Base-by-base conservation (phyloP, 2,113 vertebrate species). In the Atractosteus spatula region DNA sequence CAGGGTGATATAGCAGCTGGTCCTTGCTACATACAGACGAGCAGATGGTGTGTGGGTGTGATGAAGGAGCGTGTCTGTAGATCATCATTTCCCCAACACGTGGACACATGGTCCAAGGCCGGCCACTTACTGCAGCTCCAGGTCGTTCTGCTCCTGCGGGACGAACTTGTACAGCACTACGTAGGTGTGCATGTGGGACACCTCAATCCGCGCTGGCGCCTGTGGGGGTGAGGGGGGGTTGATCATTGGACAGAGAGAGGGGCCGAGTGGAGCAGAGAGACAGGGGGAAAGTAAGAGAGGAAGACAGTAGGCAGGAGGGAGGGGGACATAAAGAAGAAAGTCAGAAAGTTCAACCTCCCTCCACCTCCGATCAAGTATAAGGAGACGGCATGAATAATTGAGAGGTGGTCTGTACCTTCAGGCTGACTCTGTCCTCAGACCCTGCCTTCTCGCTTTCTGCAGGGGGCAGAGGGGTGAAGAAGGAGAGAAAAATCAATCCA, bases 91-190 rank as follows among this genome's bases (percentile, higher is more conserved):
- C 45, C 57, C 59, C 66, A 55, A 13, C 7, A 59, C 4, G 14
- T 29, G 43, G 41, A 29, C 68, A 70, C 67, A 70, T 70, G 73
- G 68, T 65, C 13, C 70, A 72, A 54, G 12, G 69, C 54, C 7
- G 66, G 63, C 71, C 70, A 92, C 95, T 96, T 81, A 97, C 96
- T 94, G 93, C 55, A 97, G 84, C 77, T 94, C 93, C 80, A 97
- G 88, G 80, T 97, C 96, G 0, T 96, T 94, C 64, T 86, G 91
- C 78, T 97, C 95, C 80, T 97, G 95, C 67, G 95, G 95, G 81
- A 96, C 82, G 68, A 97, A 97, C 86, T 91, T 95, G 89, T 93
- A 97, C 76, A 97, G 93, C 0, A 94, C 94, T 1, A 97, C 95
- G 0, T 97, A 97, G 56, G 94, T 95, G 84, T 96, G 94, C 89